phyloP scores from a whole-genome alignment of 2,888 invertebrate species.

The Spodoptera picta region DNA sequence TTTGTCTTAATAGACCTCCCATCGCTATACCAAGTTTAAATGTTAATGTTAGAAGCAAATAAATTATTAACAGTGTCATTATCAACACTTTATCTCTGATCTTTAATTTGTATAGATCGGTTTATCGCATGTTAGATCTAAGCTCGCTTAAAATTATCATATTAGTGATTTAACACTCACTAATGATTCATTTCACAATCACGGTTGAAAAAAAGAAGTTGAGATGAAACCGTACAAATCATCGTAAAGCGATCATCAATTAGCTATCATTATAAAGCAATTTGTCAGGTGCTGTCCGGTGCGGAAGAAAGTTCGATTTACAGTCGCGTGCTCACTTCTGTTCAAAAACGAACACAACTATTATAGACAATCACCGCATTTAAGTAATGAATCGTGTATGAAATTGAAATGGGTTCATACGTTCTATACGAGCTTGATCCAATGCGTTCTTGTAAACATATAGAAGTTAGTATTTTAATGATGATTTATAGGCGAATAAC shows the following conservation, averaged over 20 bases:
- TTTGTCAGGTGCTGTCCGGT: conserved; percentile 71
- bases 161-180: conserved; percentile 31
- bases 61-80: conserved; percentile 32
- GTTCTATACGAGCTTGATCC: conserved; percentile 39
- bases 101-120: conserved; percentile 46
- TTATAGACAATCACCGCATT: conserved; percentile 60
- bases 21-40: conserved; percentile 21
- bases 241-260: conserved; percentile 69
- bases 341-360: conserved; percentile 61
- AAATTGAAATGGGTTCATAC: conserved; percentile 71
- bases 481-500: conserved; percentile 25
- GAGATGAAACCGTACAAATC: conserved; percentile 60
- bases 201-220: conserved; percentile 49
- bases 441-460: conserved; percentile 51
- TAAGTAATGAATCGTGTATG: conserved; percentile 75
- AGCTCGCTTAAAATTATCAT: conserved; percentile 20
- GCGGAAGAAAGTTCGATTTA: conserved; percentile 68
- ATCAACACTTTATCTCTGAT: conserved; percentile 46
- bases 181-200: conserved; percentile 43
- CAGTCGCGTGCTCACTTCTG: conserved; percentile 69
- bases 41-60: conserved; percentile 21
- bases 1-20: conserved; percentile 47
- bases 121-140: conserved; percentile 41
- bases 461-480: conserved; percentile 48
- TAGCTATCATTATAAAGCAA: conserved; percentile 79